Conservation (phyloP, 2,113 vertebrate species). For the Kryptolebias marmoratus region DNA sequence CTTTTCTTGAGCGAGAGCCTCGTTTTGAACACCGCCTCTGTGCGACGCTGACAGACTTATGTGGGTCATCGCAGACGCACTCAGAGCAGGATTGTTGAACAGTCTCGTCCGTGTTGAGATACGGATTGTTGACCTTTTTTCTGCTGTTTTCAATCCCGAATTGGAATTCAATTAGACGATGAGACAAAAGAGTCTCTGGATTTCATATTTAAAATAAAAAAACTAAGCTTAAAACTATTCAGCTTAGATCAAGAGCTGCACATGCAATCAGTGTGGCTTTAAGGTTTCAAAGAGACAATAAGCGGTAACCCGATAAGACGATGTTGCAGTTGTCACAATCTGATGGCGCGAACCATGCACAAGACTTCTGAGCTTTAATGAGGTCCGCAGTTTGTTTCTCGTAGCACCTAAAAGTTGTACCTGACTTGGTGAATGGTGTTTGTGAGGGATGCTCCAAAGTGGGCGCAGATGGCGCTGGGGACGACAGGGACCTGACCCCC, state of each 20-base stretch:
- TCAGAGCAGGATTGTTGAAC: conserved; percentile 46
- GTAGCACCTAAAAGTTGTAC: too few species aligned
- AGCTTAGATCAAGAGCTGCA: neutral
- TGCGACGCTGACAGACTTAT: conserved; percentile 73
- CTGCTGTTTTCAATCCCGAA: conserved; percentile 10
- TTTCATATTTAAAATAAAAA: too few species aligned
- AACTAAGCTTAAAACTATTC: neutral
- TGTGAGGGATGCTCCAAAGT: too few species aligned
- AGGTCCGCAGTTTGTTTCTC: neutral
- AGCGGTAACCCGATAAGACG: too few species aligned
- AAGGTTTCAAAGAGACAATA: neutral
- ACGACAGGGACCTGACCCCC: too few species aligned
- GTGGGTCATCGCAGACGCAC: conserved; percentile 71
- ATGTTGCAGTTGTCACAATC: too few species aligned
- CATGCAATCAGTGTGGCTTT: neutral
- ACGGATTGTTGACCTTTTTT: conserved; percentile 18
- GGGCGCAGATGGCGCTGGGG: too few species aligned
- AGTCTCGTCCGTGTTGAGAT: conserved; percentile 30
- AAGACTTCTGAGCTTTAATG: too few species aligned
- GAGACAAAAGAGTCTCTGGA: neutral
- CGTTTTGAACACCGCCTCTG: conserved; percentile 65
- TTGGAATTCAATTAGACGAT: neutral
- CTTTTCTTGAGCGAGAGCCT: conserved; percentile 65
- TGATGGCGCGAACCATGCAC: too few species aligned
- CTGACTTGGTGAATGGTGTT: too few species aligned